Conservation (phyloP, 2,113 vertebrate species). For the Pristiophorus japonicus region DNA sequence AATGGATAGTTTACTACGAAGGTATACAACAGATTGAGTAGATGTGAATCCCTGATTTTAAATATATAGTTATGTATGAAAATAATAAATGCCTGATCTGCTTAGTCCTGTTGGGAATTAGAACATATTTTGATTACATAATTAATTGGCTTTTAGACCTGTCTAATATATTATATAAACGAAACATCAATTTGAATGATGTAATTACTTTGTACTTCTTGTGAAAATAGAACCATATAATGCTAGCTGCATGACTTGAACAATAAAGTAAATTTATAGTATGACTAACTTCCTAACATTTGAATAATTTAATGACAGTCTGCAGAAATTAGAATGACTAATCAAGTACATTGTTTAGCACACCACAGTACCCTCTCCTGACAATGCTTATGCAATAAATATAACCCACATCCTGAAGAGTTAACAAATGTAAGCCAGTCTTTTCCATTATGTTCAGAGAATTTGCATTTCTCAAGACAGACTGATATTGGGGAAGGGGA, state of each 20-base stretch:
- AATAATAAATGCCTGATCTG: not conserved
- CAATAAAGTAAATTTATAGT: not conserved
- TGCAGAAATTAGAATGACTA: not conserved
- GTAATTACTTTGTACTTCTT: conserved; percentile 17
- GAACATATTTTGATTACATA: not conserved
- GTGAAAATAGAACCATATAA: not conserved
- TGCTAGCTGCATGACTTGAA: not conserved
- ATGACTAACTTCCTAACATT: not conserved
- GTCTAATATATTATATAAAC: not conserved
- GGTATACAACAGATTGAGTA: not conserved
- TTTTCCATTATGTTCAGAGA: not conserved
- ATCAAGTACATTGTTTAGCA: not conserved
- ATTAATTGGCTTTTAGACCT: conserved; percentile 27
- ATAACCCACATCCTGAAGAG: not conserved
- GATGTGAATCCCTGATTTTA: not conserved
- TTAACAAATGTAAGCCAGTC: not conserved
- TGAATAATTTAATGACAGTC: not conserved
- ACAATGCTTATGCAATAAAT: not conserved
- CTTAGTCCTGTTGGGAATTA: not conserved
- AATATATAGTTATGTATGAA: not conserved
- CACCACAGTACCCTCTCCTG: not conserved
- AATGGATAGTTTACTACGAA: not conserved
- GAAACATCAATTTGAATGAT: conserved; percentile 10
- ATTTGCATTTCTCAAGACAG: not conserved
- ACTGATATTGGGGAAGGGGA: not conserved